Conservation (phyloP, 1,140 invertebrate species). For the Lamellibrachia luymesi region DNA sequence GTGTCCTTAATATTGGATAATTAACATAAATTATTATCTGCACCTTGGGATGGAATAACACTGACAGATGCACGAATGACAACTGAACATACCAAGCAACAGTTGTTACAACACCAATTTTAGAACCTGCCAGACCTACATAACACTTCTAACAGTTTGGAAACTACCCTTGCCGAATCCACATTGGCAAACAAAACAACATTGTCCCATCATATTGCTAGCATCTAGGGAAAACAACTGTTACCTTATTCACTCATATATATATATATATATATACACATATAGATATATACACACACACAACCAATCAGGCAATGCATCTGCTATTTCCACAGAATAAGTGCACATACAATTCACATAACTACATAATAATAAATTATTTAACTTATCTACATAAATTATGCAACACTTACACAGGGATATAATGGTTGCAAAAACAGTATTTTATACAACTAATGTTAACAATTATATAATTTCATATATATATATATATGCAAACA, state of each 20-base stretch:
- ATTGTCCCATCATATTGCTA: not conserved
- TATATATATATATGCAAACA: not conserved
- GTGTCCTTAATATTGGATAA: no score
- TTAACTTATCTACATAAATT: not conserved
- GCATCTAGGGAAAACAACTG: not conserved
- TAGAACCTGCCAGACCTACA: not conserved
- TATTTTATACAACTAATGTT: not conserved
- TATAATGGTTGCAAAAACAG: not conserved
- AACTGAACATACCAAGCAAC: not conserved
- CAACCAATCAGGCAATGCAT: no score
- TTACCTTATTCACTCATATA: no score
- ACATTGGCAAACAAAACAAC: not conserved
- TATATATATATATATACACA: no score
- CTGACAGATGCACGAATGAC: not conserved
- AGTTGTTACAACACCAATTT: not conserved
- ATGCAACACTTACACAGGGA: not conserved
- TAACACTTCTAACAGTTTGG: not conserved
- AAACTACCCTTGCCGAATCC: not conserved
- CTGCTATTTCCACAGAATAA: not conserved
- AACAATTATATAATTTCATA: not conserved
- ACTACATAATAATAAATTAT: not conserved
- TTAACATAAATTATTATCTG: not conserved
- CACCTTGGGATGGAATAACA: not conserved
- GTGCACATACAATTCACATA: not conserved
- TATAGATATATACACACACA: no score